Base-by-base conservation (phyloP, 2,797 vertebrate species). In the Eulemur coronatus region DNA sequence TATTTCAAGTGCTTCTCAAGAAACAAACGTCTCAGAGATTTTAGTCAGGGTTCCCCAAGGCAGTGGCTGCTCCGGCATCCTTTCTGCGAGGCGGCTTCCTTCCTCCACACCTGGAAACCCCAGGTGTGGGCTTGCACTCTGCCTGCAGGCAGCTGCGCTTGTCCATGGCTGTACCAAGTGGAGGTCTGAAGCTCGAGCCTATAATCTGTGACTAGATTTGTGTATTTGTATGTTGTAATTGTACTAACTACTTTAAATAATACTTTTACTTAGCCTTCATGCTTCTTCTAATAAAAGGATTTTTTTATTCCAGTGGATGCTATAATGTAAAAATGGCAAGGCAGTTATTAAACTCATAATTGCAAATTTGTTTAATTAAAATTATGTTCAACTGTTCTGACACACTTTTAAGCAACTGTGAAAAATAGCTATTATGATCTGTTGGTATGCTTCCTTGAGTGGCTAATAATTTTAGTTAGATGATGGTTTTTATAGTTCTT, bases 281-380 rank as follows among this genome's bases (percentile, higher is more conserved):
- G 22, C 63, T 85, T 79, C 24, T 26, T 38, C 43, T 52, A 69
- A 10, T 78, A 82, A 63, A 73, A 52, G 26, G 20, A 85, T 50
- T 70, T 89, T 73, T 43, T 69, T 43, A 57, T 78, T 78, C 43
- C 28, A 73, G 28, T 73, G 91, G 41, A 10, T 52, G 69, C 59
- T 48, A 0, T 93, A 69, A n/a, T 81, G 26, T 50, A 84, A 96
- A 91, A 93, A 38, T 69, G 70, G 26, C 55, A 82, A 84, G 26
- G 46, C 76, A 82, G 52, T 43, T 91, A 85, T 82, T 92, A 15
- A 75, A 79, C 24, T 95, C 85, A 55, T 82, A 84, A 91, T 43
- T 76, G 61, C 84, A 94, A 59, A 91, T 97, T 67, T 89, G n/a
- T 94, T 91, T 96, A 96, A 91, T 95, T 89, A 95, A 91, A 87